A percentile compares a stretch with the other conserved stretches of the same genome.
Conservation (phyloP, 1,140 invertebrate genomes). For the Neotoxoptera formosana region DNA sequence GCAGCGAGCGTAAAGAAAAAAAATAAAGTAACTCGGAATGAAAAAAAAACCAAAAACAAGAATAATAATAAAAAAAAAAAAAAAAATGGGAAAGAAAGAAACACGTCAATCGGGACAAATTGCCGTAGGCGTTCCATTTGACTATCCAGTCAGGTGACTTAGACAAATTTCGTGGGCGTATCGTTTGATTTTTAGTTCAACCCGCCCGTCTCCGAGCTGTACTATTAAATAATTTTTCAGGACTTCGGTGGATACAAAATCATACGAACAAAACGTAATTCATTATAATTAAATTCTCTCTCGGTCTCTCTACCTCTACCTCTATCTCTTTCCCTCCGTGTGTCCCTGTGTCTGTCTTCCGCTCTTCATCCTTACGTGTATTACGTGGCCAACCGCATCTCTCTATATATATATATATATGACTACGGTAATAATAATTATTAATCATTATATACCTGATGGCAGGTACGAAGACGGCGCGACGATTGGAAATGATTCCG, state of each 20-base stretch:
- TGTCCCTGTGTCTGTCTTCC: background rate
- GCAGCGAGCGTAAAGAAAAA: background rate
- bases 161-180: conserved; percentile 58
- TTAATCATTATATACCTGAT: background rate
- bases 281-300: conserved; percentile 54
- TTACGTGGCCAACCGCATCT: background rate
- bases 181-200: conserved; percentile 57
- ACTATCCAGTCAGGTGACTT: conserved; percentile 57
- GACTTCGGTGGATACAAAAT: conserved; percentile 44
- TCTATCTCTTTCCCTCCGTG: no score
- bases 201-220: conserved; percentile 42
- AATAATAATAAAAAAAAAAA: conserved; percentile 30
- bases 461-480: background rate
- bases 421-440: conserved; percentile 15
- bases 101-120: conserved; percentile 58
- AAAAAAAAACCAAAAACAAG: conserved; percentile 27
- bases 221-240: conserved; percentile 58
- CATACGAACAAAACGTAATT: conserved; percentile 47
- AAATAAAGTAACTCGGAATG: conserved; percentile 5
- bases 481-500: background rate
- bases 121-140: conserved; percentile 55
- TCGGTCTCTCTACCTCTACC: no score
- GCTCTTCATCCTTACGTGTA: background rate
- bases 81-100: conserved; percentile 35
- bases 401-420: background rate